These are phyloP conservation scores for Callorhinus ursinus DNA, from an alignment of 2,113 vertebrate genomes.

Conservation along the genomic window DNA sequence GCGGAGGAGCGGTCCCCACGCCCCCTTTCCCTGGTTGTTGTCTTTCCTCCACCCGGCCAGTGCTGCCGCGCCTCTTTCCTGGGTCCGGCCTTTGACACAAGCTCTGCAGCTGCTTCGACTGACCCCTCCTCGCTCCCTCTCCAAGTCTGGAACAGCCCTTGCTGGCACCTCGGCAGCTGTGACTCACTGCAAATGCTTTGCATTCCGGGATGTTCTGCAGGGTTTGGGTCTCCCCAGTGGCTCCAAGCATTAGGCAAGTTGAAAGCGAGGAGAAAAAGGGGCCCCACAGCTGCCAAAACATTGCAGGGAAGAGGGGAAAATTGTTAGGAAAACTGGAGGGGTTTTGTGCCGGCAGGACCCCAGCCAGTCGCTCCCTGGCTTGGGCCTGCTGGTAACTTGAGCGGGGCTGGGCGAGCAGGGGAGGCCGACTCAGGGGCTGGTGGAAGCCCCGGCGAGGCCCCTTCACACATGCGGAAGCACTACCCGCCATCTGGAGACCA, in stretches of 20 bases:
- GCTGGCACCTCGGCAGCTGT: constrained; percentile 69
- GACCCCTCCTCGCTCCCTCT: not conserved
- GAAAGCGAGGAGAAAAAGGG: constrained; percentile 50
- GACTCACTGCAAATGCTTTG: constrained; percentile 67
- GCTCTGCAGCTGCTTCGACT: not conserved
- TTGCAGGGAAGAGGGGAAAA: not conserved
- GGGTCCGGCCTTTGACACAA: not conserved
- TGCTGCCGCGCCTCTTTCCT: not conserved
- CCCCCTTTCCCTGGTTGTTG: not conserved
- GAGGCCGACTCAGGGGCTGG: not conserved
- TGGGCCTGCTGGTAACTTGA: constrained; percentile 8
- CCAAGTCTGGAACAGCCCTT: not conserved
- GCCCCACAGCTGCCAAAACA: constrained; percentile 60
- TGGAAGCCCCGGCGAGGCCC: not conserved
- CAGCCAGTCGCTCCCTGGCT: not conserved
- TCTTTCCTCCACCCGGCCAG: not conserved
- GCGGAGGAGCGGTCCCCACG: not conserved
- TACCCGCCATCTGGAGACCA: not conserved
- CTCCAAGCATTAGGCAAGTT: constrained; percentile 29
- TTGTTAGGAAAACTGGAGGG: constrained; percentile 32
- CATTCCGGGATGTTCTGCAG: constrained; percentile 70
- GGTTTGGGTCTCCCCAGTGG: constrained; percentile 66
- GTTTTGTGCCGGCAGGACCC: not conserved
- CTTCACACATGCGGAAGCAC: constrained; percentile 32
- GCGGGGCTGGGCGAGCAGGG: not conserved